A percentile compares a stretch with the other conserved stretches of the same genome.
These are phyloP conservation scores for Hydrolagus affinis DNA, from an alignment of 2,113 vertebrate genomes.

Conservation along the genomic window DNA sequence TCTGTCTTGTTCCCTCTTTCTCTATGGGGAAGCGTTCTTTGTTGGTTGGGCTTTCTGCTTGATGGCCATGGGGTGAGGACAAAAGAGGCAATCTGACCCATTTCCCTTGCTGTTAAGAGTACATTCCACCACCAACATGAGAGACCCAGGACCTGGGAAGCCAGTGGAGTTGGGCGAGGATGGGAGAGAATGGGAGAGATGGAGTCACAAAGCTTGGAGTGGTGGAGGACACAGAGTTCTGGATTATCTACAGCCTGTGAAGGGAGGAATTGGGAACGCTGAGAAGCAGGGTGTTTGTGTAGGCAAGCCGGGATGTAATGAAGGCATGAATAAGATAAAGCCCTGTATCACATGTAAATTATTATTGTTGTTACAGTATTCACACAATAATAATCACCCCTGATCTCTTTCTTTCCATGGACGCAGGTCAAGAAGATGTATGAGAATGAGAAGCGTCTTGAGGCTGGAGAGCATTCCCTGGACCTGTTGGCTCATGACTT, in stretches of 20 bases:
- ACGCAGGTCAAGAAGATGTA: constrained; percentile 92
- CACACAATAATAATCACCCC: no score
- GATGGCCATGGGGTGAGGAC: not conserved
- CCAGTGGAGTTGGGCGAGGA: no score
- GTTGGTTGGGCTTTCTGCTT: not conserved
- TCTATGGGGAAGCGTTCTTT: no score
- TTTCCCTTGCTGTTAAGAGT: not conserved
- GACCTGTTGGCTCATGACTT: constrained; percentile 93
- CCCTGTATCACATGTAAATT: no score
- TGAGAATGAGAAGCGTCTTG: constrained; percentile 89
- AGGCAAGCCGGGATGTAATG: no score
- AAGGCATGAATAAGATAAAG: no score
- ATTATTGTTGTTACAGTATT: no score
- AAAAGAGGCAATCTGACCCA: not conserved
- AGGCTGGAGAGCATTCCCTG: constrained; percentile 80
- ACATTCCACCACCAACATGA: not conserved
- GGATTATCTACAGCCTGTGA: no score
- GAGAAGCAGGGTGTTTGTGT: no score
- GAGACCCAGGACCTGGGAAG: no score
- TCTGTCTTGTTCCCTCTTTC: not conserved
- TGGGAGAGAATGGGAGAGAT: no score
- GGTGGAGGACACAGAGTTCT: not conserved
- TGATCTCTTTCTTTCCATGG: not conserved
- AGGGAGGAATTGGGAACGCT: no score
- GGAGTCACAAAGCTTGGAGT: not conserved